These are phyloP conservation scores for Papilio polytes DNA, from an alignment of 1,140 invertebrate species.

Conservation along the genomic window DNA sequence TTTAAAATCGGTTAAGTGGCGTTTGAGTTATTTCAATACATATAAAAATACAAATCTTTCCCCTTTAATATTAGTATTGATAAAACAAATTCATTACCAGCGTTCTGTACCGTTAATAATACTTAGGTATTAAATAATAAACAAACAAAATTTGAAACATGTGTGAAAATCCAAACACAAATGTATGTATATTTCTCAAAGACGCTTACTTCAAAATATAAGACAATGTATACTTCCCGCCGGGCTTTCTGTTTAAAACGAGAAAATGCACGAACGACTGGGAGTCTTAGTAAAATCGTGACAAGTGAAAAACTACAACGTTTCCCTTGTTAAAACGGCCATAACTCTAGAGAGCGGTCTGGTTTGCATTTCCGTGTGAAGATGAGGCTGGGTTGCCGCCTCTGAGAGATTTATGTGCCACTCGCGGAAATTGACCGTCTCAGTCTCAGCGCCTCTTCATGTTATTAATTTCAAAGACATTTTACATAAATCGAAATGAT, in stretches of 20 bases:
- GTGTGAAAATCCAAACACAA: neutral
- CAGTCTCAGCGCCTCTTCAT: conserved; percentile 45
- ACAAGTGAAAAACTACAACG: conserved; percentile 76
- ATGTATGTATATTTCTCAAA: neutral
- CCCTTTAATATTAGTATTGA: too few species aligned
- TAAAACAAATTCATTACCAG: too few species aligned
- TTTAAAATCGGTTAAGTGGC: too few species aligned
- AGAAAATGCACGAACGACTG: conserved; percentile 11
- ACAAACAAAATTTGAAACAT: neutral
- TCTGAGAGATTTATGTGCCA: conserved; percentile 71
- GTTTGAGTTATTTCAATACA: too few species aligned
- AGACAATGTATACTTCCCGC: conserved; percentile 7
- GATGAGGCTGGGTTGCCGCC: conserved; percentile 56
- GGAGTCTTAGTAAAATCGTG: conserved; percentile 39
- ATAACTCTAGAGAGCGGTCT: conserved; percentile 66
- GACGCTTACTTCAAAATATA: conserved; percentile 18
- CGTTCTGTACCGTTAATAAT: neutral
- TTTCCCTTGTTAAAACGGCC: conserved; percentile 72
- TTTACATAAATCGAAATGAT: conserved; percentile 16
- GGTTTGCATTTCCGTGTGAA: conserved; percentile 66
- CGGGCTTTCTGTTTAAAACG: conserved; percentile 22
- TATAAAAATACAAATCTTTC: too few species aligned
- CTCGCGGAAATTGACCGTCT: conserved; percentile 73
- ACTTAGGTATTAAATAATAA: neutral
- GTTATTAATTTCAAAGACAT: conserved; percentile 50